Base-by-base conservation (phyloP, 2,888 invertebrate species). In the Incurvaria masculella region DNA sequence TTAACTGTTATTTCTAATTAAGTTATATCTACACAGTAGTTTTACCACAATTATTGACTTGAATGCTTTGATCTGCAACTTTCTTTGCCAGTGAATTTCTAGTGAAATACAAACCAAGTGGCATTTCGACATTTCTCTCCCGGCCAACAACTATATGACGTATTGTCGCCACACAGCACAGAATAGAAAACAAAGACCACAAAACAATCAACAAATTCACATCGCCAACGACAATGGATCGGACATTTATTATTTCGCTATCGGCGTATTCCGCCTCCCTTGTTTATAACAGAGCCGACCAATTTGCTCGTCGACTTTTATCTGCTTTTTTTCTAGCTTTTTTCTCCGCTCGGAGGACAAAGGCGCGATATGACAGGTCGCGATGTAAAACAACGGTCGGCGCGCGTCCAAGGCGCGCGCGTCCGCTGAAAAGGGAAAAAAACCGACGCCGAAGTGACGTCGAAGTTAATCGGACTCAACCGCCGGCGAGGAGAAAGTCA, bases 231-330 rank as follows among this genome's bases (percentile, higher is more conserved):
- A 65, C 68, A 68, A 69, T 65, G 66, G 61, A 69, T 75, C 72
- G 69, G 75, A 73, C 73, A 68, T 71, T 74, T 73, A 76, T 76
- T 78, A 75, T 75, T 46, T 61, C 66, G 67, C 66, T 76, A 78
- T 78, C 78, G 68, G 64, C 59, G 65, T 66, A 66, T 78, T 78
- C 75, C 76, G 75, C 70, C 69, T 73, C 73, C 65, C 67, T 74
- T 76, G 75, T 75, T 78, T 69, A 69, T 65, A 75, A 76, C 73
- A 73, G 71, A 74, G 72, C 72, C 72, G 69, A 65, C 70, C 75
- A 78, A 78, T 75, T 78, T 76, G 74, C 74, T 73, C 63, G 62
- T 68, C 69, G 64, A 69, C 68, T 72, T 74, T 72, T 74, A 72
- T 72, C 70, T 18, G 61, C 56, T 48, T 63, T 62, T 69, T 65